phyloP scores from a whole-genome alignment of 2,797 vertebrate species.

The Esox lucius region DNA sequence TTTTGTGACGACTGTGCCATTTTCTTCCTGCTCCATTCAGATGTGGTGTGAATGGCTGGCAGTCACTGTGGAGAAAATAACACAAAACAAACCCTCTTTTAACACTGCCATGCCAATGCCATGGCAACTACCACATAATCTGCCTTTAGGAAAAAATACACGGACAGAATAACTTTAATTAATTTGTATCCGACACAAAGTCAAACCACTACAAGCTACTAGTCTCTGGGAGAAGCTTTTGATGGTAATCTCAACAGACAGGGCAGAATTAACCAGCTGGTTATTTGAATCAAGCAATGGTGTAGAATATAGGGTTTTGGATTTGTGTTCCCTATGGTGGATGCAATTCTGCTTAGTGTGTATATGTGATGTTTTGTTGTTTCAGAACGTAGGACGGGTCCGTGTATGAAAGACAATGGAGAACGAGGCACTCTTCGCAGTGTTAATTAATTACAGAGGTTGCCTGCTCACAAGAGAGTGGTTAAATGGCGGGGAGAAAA shows the following conservation, averaged over 20 bases:
- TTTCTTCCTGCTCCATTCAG: conserved; percentile 46
- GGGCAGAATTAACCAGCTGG: conserved; percentile 12
- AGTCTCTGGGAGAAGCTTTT: conserved; percentile 17
- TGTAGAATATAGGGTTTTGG: not conserved
- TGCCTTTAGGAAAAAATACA: conserved; percentile 41
- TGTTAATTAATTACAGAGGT: not conserved
- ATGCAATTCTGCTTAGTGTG: conserved; percentile 10
- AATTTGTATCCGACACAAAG: conserved; percentile 34
- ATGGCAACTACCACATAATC: conserved; percentile 62
- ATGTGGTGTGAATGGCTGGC: conserved; percentile 53
- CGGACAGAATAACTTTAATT: conserved; percentile 50
- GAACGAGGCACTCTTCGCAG: not conserved
- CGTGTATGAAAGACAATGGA: conserved; percentile 8
- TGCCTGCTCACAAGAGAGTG: not conserved
- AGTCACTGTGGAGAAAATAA: conserved; percentile 54
- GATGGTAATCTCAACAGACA: conserved; percentile 29
- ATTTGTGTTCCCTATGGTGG: conserved; percentile 20
- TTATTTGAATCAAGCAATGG: not conserved
- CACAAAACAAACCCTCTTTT: conserved; percentile 54
- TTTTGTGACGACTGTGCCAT: conserved; percentile 53
- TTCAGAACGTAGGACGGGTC: not conserved
- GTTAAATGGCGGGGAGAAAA: not conserved
- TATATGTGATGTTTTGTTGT: not conserved
- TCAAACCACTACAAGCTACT: conserved; percentile 24
- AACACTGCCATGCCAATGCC: conserved; percentile 56